A percentile compares a stretch with the other conserved stretches of the same genome.
Evolutionary conservation across 2,888 invertebrate genomes (phyloP).

Genomic region (Chloroclysta siterata): DNA sequence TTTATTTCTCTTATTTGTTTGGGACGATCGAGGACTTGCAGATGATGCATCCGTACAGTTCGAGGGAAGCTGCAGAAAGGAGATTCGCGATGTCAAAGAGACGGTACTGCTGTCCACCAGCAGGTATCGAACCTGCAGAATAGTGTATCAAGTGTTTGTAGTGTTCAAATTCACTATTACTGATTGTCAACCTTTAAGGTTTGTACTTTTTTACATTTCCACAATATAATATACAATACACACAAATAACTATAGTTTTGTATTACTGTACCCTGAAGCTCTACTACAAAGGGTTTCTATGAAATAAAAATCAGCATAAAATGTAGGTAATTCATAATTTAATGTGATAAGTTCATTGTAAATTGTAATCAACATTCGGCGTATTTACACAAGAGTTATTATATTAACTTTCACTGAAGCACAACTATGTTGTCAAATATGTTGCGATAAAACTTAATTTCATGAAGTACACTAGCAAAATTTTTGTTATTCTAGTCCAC

Average conservation of each 20-base stretch:
- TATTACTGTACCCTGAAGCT: too few relatives aligned
- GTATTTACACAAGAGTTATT: conserved; percentile 70
- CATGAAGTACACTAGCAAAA: conserved; percentile 44
- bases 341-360: conserved; percentile 70
- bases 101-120: conserved; percentile 62
- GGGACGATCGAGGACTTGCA: conserved; percentile 59
- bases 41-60: conserved; percentile 66
- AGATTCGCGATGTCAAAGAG: conserved; percentile 47
- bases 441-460: conserved; percentile 48
- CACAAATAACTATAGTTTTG: too few relatives aligned
- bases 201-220: not conserved
- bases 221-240: too few relatives aligned
- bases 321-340: conserved; percentile 69
- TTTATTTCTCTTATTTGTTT: conserved; percentile 71
- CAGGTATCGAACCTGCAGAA: conserved; percentile 47
- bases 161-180: not conserved
- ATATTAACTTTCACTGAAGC: conserved; percentile 67
- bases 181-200: not conserved
- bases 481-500: conserved; percentile 43
- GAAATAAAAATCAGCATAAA: not conserved
- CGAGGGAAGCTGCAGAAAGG: conserved; percentile 54
- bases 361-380: conserved; percentile 65
- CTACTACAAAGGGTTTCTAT: not conserved
- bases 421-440: conserved; percentile 68
- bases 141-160: not conserved